Evolutionary conservation across 2,888 invertebrate species (phyloP).

Genomic region (Leuctra nigra): DNA sequence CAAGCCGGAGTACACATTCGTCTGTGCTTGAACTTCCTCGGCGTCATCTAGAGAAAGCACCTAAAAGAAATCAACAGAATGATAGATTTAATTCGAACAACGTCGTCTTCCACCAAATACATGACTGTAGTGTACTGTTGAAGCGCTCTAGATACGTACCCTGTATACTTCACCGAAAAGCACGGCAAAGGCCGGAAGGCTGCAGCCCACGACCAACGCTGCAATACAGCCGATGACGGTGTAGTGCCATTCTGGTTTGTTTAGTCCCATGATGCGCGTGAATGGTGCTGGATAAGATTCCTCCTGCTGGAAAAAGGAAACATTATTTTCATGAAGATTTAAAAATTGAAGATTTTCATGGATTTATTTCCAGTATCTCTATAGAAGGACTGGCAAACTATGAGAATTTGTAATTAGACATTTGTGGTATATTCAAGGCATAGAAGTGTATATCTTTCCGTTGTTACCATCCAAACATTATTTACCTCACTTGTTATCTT

Average conservation of each 20-base stretch:
- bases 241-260: constrained; percentile 61
- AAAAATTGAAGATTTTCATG: too few species aligned
- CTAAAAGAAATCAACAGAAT: constrained; percentile 26
- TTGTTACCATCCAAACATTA: too few species aligned
- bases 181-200: constrained; percentile 67
- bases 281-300: constrained; percentile 38
- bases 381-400: too few species aligned
- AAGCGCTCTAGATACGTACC: constrained; percentile 37
- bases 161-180: constrained; percentile 75
- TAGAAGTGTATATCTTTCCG: too few species aligned
- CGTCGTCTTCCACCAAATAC: neutral
- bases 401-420: too few species aligned
- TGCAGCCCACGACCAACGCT: constrained; percentile 59
- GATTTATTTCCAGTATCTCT: too few species aligned
- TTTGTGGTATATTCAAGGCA: too few species aligned
- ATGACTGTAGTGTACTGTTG: too few species aligned
- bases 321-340: too few species aligned
- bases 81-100: neutral
- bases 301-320: neutral
- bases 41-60: constrained; percentile 31
- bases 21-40: constrained; percentile 31
- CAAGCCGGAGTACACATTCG: constrained; percentile 32
- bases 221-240: constrained; percentile 55
- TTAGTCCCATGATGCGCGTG: constrained; percentile 56
- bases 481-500: too few species aligned